Percentiles rank a stretch among this genome's conserved stretches.
phyloP scores from a whole-genome alignment of 2,797 vertebrate species.

The Acanthornis magna region DNA sequence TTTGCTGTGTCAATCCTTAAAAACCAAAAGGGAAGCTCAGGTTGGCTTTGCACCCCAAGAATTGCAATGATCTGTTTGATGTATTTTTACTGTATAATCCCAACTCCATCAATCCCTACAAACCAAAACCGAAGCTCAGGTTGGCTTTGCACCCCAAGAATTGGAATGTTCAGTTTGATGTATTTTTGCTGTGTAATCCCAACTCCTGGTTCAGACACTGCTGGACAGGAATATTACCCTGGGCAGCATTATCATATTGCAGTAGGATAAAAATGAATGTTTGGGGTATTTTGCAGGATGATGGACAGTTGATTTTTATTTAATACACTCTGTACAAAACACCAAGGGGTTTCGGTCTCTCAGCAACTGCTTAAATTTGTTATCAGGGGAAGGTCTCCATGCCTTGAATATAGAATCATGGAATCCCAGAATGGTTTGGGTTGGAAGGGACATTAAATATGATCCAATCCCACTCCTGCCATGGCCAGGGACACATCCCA shows the following conservation, averaged over 20 bases:
- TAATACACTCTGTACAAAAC: neutral
- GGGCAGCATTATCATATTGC: neutral
- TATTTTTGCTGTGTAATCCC: neutral
- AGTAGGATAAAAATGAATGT: neutral
- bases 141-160: accelerated
- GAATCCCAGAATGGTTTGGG: neutral
- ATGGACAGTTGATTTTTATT: neutral
- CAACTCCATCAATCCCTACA: no score
- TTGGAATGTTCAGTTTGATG: accelerated
- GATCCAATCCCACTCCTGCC: neutral
- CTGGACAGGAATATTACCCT: neutral
- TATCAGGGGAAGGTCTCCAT: neutral
- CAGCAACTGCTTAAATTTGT: accelerated
- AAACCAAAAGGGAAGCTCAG: no score
- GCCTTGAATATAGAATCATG: neutral
- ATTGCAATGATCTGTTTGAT: no score
- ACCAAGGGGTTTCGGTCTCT: neutral
- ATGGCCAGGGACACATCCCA: neutral
- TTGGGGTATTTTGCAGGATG: neutral
- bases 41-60: no score
- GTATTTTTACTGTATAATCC: no score
- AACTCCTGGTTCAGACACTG: neutral
- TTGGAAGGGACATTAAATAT: neutral
- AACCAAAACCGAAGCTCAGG: neutral
- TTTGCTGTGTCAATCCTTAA: no score